Evolutionary conservation across 2,888 invertebrate species (phyloP), one percentile per base, ranked within the genome.

Genomic region (Philereme vetulata): DNA sequence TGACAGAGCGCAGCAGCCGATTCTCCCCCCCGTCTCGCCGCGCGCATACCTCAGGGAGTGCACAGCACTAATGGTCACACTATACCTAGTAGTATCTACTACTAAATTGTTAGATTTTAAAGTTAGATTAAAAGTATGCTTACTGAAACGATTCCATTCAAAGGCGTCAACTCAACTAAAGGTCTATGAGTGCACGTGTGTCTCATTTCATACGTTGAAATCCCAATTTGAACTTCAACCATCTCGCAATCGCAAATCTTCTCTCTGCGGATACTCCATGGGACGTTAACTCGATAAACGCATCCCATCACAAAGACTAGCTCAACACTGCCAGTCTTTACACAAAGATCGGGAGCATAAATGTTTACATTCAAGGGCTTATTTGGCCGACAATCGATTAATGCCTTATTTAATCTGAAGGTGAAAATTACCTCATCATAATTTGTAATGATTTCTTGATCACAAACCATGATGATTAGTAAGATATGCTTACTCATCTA

Each of bases 231-330:
- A 0, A 88, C 80, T 67, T 91, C 87, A 0, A 87, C 66, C 90
- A 91, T 90, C 48, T 81, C 80, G 62, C 92, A 92, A 34, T 88
- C 85, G 67, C 92, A 92, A 58, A 92, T 85, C 70, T 92, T 90
- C 60, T 87, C 84, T 48, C 92, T 80, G 1, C 86, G 77, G 48
- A 92, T 64, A 56, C 67, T 84, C 86, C 90, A 92, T 3, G 82
- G 67, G 0, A 90, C 90, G 0, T 86, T 80, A 0, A 72, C 82
- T 4, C 59, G 66, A 68, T 85, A 88, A 1, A 88, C 75, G 60
- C 88, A 87, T 0, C 88, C 90, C 68, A 92, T 66, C 0, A 92
- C 84, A 33, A 91, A 84, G 62, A 88, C 72, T 7, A 91, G 65
- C 54, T 90, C 85, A 0, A 90, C 90, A 3, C 64, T 40, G 6